These are phyloP conservation scores for Hydrotaea cyrtoneurina DNA, from an alignment of 2,888 invertebrate species.

Conservation along the genomic window DNA sequence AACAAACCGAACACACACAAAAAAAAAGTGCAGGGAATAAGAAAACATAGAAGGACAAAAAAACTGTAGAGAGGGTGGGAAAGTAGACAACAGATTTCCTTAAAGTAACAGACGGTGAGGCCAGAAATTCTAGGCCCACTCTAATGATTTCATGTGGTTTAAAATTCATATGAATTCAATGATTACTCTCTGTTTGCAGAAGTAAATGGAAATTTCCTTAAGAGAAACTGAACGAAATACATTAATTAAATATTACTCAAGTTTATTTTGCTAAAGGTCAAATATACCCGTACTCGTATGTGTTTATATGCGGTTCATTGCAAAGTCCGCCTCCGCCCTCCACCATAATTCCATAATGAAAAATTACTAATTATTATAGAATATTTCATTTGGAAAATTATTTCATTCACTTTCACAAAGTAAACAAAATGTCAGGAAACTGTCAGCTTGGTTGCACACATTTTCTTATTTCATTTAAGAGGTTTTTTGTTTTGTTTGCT, in stretches of 20 bases:
- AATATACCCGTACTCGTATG: too few relatives aligned
- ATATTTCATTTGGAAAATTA: neutral
- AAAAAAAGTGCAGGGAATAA: neutral
- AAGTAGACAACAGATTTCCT: neutral
- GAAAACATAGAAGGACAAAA: neutral
- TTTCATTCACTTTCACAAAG: conserved; percentile 2
- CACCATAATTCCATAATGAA: neutral
- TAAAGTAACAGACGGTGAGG: neutral
- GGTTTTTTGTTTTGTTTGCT: neutral
- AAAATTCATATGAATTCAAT: neutral
- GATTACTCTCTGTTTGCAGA: neutral
- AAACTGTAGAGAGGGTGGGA: neutral
- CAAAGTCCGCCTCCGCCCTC: too few relatives aligned
- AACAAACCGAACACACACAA: neutral
- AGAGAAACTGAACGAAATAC: too few relatives aligned
- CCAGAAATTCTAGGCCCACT: neutral
- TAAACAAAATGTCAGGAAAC: conserved; percentile 2
- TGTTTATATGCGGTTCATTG: too few relatives aligned
- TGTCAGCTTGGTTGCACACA: conserved; percentile 1
- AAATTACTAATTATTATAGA: neutral
- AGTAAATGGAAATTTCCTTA: too few relatives aligned
- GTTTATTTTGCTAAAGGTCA: too few relatives aligned
- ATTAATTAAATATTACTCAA: too few relatives aligned
- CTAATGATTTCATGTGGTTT: neutral
- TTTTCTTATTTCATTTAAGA: neutral